Percentiles rank a stretch among this genome's conserved stretches.
Conservation (phyloP, 1,140 invertebrate genomes). For the Lepidurus apus region DNA sequence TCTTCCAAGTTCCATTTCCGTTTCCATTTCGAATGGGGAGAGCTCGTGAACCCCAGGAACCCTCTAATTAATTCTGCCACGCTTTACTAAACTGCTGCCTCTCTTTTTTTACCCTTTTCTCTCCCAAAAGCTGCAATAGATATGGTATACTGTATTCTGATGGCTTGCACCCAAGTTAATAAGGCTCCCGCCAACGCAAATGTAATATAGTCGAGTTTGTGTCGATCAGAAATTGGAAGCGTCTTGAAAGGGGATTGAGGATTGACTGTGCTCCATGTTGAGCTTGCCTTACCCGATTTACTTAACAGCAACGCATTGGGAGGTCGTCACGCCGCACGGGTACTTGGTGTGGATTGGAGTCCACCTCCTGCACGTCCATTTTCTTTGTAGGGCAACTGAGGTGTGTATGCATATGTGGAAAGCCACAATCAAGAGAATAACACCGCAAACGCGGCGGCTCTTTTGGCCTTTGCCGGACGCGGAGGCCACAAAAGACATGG, state of each 20-base stretch:
- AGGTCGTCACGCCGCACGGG: not conserved
- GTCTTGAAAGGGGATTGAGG: no score
- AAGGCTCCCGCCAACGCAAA: no score
- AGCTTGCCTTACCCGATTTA: not conserved
- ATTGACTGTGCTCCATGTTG: no score
- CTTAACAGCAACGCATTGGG: not conserved
- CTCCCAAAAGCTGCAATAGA: not conserved
- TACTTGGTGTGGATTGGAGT: not conserved
- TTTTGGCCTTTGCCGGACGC: slow-evolving; percentile 20
- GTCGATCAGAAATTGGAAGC: no score
- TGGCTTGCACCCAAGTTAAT: no score
- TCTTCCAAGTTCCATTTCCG: slow-evolving; percentile 15
- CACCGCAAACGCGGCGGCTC: not conserved
- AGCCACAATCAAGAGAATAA: slow-evolving; percentile 7
- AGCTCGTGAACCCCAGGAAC: not conserved
- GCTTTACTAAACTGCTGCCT: slow-evolving; percentile 4
- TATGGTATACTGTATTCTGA: not conserved
- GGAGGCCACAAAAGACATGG: slow-evolving; percentile 8
- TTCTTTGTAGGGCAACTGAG: not conserved
- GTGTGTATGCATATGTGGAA: not conserved
- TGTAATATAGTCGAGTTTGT: no score
- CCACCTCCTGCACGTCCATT: not conserved
- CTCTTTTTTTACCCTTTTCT: not conserved
- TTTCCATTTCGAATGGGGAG: slow-evolving; percentile 11
- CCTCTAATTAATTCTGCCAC: slow-evolving; percentile 11